A percentile compares a stretch with the other conserved stretches of the same genome.
Evolutionary conservation across 2,888 invertebrate genomes (phyloP).

Genomic region (Serrognathus titanus): DNA sequence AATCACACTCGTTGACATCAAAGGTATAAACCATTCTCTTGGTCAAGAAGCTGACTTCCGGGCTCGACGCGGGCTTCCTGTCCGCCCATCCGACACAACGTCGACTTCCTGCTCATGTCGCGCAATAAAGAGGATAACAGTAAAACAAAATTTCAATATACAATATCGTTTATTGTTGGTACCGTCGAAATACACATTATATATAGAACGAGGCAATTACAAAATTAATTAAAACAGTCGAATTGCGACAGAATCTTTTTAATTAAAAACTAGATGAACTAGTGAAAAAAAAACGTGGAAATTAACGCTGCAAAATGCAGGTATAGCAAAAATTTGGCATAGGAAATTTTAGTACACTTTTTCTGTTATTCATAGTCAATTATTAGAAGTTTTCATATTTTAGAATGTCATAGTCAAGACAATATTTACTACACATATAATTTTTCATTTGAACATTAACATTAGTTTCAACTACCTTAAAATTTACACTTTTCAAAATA

Average conservation of each 20-base stretch:
- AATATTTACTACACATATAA: slow-evolving; percentile 5
- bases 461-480: slow-evolving; percentile 5
- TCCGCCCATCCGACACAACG: slow-evolving; percentile 11
- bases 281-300: background rate
- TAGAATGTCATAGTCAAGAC: background rate
- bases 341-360: background rate
- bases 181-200: background rate
- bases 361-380: background rate
- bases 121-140: slow-evolving; percentile 2
- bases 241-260: background rate
- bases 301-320: background rate
- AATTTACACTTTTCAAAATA: slow-evolving; percentile 6
- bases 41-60: slow-evolving; percentile 31
- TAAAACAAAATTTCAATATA: slow-evolving; percentile 7
- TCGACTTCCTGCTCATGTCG: slow-evolving; percentile 20
- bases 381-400: background rate
- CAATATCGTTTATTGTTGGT: slow-evolving; percentile 14
- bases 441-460: slow-evolving; percentile 17
- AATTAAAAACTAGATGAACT: background rate
- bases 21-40: slow-evolving; percentile 27
- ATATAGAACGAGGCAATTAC: background rate
- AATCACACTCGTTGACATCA: slow-evolving; percentile 19
- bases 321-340: slow-evolving; percentile 1
- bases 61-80: slow-evolving; percentile 19
- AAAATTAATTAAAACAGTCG: background rate